Evolutionary conservation across 2,888 invertebrate species (phyloP).

Genomic region (Masnerella sp.): DNA sequence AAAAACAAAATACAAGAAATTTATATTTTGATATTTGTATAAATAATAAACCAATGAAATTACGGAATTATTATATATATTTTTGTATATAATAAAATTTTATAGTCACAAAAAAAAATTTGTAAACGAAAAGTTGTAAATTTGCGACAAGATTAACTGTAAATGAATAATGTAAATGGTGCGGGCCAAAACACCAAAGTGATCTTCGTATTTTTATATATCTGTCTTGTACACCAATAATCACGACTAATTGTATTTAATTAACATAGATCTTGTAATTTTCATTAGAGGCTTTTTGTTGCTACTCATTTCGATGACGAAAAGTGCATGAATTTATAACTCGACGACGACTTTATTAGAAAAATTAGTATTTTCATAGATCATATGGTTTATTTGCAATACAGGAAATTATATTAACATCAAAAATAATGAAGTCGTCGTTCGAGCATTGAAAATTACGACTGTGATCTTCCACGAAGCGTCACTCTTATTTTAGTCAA

Average conservation of each 20-base stretch:
- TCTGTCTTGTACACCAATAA: constrained; percentile 5
- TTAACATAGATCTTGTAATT: constrained; percentile 3
- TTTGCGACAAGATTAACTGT: constrained; percentile 12
- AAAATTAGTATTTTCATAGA: too few relatives aligned
- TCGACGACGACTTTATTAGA: neutral
- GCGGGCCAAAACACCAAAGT: constrained; percentile 34
- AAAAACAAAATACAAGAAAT: too few relatives aligned
- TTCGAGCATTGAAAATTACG: neutral
- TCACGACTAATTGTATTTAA: constrained; percentile 32
- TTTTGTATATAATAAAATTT: neutral
- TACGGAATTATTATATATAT: neutral
- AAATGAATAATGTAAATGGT: constrained; percentile 16
- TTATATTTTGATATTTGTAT: too few relatives aligned
- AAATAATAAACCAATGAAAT: too few relatives aligned
- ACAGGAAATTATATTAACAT: neutral
- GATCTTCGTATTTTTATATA: constrained; percentile 40
- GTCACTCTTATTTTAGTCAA: too few relatives aligned
- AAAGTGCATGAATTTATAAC: neutral
- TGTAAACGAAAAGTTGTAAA: too few relatives aligned
- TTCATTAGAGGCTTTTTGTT: constrained; percentile 5
- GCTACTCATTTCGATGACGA: neutral
- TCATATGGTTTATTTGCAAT: neutral
- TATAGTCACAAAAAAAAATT: neutral
- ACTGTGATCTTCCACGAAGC: constrained; percentile 8
- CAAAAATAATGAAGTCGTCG: neutral